A percentile compares a stretch with the other conserved stretches of the same genome.
These are phyloP conservation scores for Bombycilla garrulus DNA, from an alignment of 2,113 vertebrate species.

Conservation along the genomic window DNA sequence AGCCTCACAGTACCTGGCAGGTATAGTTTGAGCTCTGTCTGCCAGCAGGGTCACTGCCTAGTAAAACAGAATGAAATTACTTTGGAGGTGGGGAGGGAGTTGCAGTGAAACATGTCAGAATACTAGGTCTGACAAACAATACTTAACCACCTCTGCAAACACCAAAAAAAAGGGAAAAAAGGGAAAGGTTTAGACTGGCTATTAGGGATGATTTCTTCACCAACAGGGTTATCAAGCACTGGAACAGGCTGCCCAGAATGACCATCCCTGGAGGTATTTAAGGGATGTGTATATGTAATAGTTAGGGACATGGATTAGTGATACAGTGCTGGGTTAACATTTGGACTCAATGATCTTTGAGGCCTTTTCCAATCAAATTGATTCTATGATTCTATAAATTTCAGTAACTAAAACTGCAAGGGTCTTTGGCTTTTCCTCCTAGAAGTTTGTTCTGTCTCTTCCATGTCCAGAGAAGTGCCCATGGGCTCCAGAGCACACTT, in stretches of 20 bases:
- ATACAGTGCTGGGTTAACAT: not conserved
- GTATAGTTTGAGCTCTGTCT: not conserved
- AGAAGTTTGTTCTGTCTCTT: not conserved
- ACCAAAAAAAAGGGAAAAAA: not conserved
- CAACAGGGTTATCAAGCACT: not conserved
- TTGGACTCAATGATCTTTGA: not conserved
- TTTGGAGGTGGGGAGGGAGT: not conserved
- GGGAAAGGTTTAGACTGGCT: not conserved
- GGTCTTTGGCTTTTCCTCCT: not conserved
- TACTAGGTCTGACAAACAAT: not conserved
- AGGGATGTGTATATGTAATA: not conserved
- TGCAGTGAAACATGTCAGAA: not conserved
- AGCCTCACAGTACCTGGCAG: fast-evolving
- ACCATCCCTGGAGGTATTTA: not conserved
- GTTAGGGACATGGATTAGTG: not conserved
- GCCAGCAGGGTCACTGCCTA: not conserved
- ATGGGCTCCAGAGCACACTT: not conserved
- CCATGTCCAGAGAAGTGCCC: not conserved
- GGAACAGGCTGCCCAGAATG: not conserved
- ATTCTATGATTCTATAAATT: not conserved
- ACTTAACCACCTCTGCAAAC: not conserved
- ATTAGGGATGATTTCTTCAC: not conserved
- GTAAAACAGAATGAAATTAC: fast-evolving
- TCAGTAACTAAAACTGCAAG: not conserved
- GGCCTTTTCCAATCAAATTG: not conserved